These are phyloP conservation scores for Orestias chungarensis DNA, from an alignment of 2,797 vertebrate genomes.

Conservation along the genomic window DNA sequence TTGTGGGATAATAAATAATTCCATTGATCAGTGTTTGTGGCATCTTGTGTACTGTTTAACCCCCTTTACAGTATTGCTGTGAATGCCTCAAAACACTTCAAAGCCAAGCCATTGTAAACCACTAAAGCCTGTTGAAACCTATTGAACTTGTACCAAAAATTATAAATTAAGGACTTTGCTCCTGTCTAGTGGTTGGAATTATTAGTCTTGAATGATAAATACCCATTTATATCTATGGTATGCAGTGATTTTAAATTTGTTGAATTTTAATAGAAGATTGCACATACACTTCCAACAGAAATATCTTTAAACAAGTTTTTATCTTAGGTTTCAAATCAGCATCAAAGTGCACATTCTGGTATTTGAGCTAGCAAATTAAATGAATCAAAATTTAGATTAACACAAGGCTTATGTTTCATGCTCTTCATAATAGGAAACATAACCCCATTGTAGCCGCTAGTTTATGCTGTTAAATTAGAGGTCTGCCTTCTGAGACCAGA, in stretches of 20 bases:
- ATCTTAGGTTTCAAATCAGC: slow-evolving; percentile 8
- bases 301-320: slow-evolving; percentile 1
- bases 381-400: slow-evolving; percentile 44
- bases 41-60: not conserved
- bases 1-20: not conserved
- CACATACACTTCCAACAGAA: not conserved
- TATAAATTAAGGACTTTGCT: not conserved
- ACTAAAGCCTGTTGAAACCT: not conserved
- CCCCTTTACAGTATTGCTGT: not conserved
- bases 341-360: slow-evolving; percentile 20
- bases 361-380: slow-evolving; percentile 45
- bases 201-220: too few species aligned
- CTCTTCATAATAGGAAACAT: slow-evolving; percentile 46
- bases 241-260: too few species aligned
- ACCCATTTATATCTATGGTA: too few species aligned
- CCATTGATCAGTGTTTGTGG: not conserved
- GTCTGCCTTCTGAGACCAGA: slow-evolving; percentile 53
- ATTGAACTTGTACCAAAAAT: not conserved
- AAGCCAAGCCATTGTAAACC: not conserved
- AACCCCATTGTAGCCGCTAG: slow-evolving; percentile 33
- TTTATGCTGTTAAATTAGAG: slow-evolving; percentile 52
- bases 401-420: slow-evolving; percentile 37
- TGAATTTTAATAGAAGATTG: not conserved
- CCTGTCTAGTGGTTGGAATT: not conserved
- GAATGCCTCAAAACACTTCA: not conserved